Conservation (phyloP, 2,888 invertebrate genomes). For the Andrena minutula region DNA sequence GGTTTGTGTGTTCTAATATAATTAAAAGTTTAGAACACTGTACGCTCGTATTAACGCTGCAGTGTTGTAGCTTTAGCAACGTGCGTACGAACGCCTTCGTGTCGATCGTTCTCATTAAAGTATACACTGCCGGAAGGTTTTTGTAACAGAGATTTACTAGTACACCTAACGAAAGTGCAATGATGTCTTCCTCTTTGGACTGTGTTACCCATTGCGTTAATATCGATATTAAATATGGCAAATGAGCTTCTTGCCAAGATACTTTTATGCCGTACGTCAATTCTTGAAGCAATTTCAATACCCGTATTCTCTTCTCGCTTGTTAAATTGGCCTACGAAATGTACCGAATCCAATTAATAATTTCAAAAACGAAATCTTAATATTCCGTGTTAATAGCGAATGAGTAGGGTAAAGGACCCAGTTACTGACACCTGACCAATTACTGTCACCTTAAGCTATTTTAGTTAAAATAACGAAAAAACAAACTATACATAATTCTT, state of each 20-base stretch:
- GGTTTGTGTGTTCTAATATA: conserved; percentile 86
- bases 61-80: conserved; percentile 87
- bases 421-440: no score
- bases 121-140: conserved; percentile 91
- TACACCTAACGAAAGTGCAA: conserved; percentile 88
- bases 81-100: conserved; percentile 89
- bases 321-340: conserved; percentile 85
- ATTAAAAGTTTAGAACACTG: conserved; percentile 87
- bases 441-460: no score
- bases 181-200: conserved; percentile 85
- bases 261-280: conserved; percentile 92
- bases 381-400: neutral
- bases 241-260: conserved; percentile 92
- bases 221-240: conserved; percentile 89
- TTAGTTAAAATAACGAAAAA: no score
- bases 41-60: conserved; percentile 84
- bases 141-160: conserved; percentile 93
- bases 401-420: no score
- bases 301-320: conserved; percentile 88
- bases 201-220: conserved; percentile 89
- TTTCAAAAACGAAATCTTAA: neutral
- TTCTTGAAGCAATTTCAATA: conserved; percentile 90
- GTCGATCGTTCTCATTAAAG: conserved; percentile 90
- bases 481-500: no score
- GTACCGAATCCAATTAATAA: neutral